Conservation (phyloP, 2,888 invertebrate species). For the Alloplasta piceator region DNA sequence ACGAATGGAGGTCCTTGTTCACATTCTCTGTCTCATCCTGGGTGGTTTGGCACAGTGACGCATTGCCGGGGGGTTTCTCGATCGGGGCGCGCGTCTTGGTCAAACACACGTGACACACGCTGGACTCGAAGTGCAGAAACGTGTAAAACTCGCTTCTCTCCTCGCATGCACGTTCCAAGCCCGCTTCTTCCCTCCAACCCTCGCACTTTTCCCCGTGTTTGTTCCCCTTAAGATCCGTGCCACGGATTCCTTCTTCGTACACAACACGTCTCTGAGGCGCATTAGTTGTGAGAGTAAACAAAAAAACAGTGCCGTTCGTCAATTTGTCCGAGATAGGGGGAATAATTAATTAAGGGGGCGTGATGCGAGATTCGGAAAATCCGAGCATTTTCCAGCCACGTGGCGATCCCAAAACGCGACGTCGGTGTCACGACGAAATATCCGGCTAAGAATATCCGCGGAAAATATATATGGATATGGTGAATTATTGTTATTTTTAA, state of each 20-base stretch:
- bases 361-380: too few relatives aligned
- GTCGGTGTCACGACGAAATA: too few relatives aligned
- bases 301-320: conserved; percentile 22
- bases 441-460: too few relatives aligned
- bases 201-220: conserved; percentile 21
- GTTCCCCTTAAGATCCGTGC: conserved; percentile 21
- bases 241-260: conserved; percentile 4
- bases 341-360: not conserved
- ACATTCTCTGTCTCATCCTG: not conserved
- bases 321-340: not conserved
- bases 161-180: conserved; percentile 25
- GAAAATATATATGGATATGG: too few relatives aligned
- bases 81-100: conserved; percentile 49
- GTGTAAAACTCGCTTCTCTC: conserved; percentile 50
- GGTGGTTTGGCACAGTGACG: conserved; percentile 57
- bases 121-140: conserved; percentile 63
- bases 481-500: too few relatives aligned
- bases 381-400: too few relatives aligned
- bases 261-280: conserved; percentile 14
- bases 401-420: too few relatives aligned
- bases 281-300: conserved; percentile 30
- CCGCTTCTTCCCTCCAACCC: not conserved
- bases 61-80: conserved; percentile 47
- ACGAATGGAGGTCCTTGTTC: not conserved
- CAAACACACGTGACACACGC: conserved; percentile 46